These are phyloP conservation scores for Platycheirus rosarum DNA, from an alignment of 2,888 invertebrate species.

Conservation along the genomic window DNA sequence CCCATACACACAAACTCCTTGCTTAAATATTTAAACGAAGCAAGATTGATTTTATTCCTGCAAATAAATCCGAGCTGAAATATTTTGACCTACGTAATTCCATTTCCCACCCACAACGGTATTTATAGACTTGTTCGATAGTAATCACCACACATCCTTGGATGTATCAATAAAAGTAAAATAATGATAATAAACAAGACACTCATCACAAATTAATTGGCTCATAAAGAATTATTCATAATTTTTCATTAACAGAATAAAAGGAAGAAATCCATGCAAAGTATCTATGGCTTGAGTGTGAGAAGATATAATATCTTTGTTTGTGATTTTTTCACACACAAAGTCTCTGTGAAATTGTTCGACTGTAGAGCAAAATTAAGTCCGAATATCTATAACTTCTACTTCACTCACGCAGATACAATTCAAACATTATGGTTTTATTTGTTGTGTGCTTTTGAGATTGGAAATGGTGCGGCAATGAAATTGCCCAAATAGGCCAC, in stretches of 20 bases:
- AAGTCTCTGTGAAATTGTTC: slow-evolving; percentile 52
- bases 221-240: slow-evolving; percentile 64
- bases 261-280: slow-evolving; percentile 10
- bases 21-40: background rate
- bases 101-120: background rate
- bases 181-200: slow-evolving; percentile 47
- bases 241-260: slow-evolving; percentile 42
- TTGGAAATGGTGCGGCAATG: slow-evolving; percentile 63
- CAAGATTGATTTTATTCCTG: slow-evolving; percentile 8
- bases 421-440: slow-evolving; percentile 41
- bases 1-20: slow-evolving; percentile 8
- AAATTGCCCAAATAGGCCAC: slow-evolving; percentile 73
- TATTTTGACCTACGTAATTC: background rate
- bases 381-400: slow-evolving; percentile 24
- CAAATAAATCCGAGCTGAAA: slow-evolving; percentile 4
- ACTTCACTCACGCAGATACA: slow-evolving; percentile 22
- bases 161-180: slow-evolving; percentile 24
- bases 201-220: slow-evolving; percentile 64
- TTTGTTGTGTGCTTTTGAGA: slow-evolving; percentile 24
- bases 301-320: slow-evolving; percentile 29
- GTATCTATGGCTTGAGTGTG: slow-evolving; percentile 6
- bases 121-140: background rate
- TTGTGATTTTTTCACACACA: slow-evolving; percentile 38
- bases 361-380: slow-evolving; percentile 55
- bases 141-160: slow-evolving; percentile 17